Evolutionary conservation across 2,797 vertebrate species (phyloP), one percentile per base, ranked within the genome.

Genomic region (Emys orbicularis): DNA sequence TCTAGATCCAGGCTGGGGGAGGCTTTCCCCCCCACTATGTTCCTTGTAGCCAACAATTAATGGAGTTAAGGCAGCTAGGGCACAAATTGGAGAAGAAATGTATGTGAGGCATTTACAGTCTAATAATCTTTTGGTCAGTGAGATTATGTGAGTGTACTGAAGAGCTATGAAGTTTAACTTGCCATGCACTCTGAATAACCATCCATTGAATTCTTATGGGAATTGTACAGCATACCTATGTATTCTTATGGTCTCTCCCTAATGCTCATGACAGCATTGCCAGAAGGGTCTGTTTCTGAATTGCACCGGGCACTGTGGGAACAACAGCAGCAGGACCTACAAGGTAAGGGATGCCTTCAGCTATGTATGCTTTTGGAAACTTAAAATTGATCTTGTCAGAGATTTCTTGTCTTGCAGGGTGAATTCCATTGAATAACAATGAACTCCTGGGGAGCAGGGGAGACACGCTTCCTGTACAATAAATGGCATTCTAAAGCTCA

Each of bases 191-290:
- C 25, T 77, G 15, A 47, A 4, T 29, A 76, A 5, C 12, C 25
- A 76, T n/a, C 16, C 16, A 68, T 19, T 68, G 16, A n/a, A 19
- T 68, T n/a, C 29, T 19, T n/a, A 21, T 15, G 37, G 76, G 37
- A n/a, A 41, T 6, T 23, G 47, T 11, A 31, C 12, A 80, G 34
- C 34, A n/a, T 34, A 41, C 29, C 47, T 52, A 52, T 34, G 5
- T 54, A 52, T 29, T 52, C 27, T 52, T 53, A 65, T 23, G 50
- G 53, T 9, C 3, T 44, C 41, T 76, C 13, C 1, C 8, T 1
- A 0, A 0, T 25, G 13, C 1, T n/a, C 1, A 5, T 16, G 12
- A 50, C 8, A 49, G 44, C 29, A 31, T 31, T 31, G 15, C 16
- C 47, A 9, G 19, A 11, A 50, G 61, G 81, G 31, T 8, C 12